phyloP scores from a whole-genome alignment of 2,797 vertebrate genomes.

The Gymnocypris eckloni region DNA sequence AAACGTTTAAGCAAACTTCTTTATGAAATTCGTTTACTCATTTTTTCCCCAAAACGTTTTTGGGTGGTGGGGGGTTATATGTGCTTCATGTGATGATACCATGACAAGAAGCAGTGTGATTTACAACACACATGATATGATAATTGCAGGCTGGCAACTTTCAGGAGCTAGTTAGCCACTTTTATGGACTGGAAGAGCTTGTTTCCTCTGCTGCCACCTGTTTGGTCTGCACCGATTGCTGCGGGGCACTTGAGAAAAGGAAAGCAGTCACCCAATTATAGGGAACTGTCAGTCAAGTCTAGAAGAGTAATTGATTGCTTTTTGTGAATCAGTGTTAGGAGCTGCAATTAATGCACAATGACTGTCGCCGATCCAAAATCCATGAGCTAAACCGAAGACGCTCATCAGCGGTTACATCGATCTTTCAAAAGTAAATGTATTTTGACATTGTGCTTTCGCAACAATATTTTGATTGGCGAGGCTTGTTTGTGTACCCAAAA shows the following conservation, averaged over 20 bases:
- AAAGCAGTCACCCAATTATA: constrained; percentile 65
- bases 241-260: constrained; percentile 62
- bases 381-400: constrained; percentile 26
- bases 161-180: constrained; percentile 67
- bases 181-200: constrained; percentile 78
- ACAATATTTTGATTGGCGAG: constrained; percentile 42
- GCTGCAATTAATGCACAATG: constrained; percentile 72
- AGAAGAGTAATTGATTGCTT: constrained; percentile 66
- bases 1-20: background rate
- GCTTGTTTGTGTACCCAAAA: constrained; percentile 50
- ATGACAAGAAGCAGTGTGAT: constrained; percentile 72
- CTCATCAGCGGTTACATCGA: constrained; percentile 6
- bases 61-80: constrained; percentile 60
- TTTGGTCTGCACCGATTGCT: constrained; percentile 69
- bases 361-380: constrained; percentile 59
- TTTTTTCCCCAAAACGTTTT: background rate
- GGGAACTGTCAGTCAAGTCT: constrained; percentile 64
- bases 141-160: constrained; percentile 74
- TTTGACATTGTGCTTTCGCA: constrained; percentile 43
- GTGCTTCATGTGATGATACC: constrained; percentile 64
- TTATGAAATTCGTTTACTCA: background rate
- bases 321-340: constrained; percentile 70
- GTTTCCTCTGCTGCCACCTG: constrained; percentile 76
- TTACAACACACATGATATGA: constrained; percentile 72
- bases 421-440: constrained; percentile 35